Evolutionary conservation across 2,888 invertebrate species (phyloP).

Genomic region (Osedax frankpressi): DNA sequence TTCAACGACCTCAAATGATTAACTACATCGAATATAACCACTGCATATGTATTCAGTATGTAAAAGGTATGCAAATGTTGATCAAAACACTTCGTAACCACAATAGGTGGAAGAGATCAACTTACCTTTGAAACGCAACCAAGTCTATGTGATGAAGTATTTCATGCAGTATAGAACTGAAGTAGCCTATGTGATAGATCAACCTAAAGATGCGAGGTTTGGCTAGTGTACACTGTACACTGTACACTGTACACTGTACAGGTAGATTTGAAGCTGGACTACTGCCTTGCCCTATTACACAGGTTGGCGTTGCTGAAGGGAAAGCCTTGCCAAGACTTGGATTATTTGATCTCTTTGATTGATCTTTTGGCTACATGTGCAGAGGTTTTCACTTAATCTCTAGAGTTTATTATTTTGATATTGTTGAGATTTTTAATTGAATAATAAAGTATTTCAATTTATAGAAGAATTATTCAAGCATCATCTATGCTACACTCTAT

Average conservation of each 20-base stretch:
- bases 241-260: neutral
- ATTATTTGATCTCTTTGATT: slow-evolving; percentile 33
- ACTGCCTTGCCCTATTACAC: no score
- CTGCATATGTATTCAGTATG: no score
- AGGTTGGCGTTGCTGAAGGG: slow-evolving; percentile 29
- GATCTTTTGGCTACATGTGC: slow-evolving; percentile 44
- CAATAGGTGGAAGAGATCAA: slow-evolving; percentile 40
- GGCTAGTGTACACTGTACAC: neutral
- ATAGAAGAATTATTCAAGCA: no score
- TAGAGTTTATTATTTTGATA: no score
- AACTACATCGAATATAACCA: no score
- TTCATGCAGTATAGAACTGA: slow-evolving; percentile 43
- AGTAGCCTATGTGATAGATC: slow-evolving; percentile 39
- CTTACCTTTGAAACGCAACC: slow-evolving; percentile 43
- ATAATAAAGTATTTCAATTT: no score
- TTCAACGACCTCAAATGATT: no score
- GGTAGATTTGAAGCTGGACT: no score
- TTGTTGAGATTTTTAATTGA: no score
- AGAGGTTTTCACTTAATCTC: slow-evolving; percentile 31
- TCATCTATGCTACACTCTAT: no score
- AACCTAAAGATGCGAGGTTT: slow-evolving; percentile 32
- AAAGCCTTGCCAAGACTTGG: slow-evolving; percentile 17
- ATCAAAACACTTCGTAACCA: no score
- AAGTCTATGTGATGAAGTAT: slow-evolving; percentile 44
- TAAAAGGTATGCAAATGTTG: no score